Evolutionary conservation across 2,888 invertebrate genomes (phyloP).

Genomic region (Mythimna ferrago): DNA sequence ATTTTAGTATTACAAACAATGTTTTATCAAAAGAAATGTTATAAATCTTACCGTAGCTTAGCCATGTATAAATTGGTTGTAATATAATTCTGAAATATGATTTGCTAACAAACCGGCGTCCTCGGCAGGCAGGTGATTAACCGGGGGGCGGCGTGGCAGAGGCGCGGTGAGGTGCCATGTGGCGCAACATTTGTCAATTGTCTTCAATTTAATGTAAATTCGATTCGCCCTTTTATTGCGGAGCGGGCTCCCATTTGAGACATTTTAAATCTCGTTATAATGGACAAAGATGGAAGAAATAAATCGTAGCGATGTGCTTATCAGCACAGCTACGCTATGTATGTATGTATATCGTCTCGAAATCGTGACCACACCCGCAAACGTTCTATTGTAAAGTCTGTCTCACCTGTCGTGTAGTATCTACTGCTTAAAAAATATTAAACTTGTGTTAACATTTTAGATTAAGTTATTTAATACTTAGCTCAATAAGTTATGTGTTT

Average conservation of each 20-base stretch:
- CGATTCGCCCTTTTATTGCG: constrained; percentile 31
- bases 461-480: no score
- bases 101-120: constrained; percentile 25
- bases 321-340: not conserved
- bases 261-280: constrained; percentile 27
- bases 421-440: not conserved
- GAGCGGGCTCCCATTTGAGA: constrained; percentile 23
- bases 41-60: not conserved
- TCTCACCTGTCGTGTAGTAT: no score
- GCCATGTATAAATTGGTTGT: constrained; percentile 30
- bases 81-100: constrained; percentile 48
- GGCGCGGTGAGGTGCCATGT: constrained; percentile 6
- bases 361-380: no score
- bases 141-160: not conserved
- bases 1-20: not conserved
- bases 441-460: no score
- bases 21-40: constrained; percentile 5
- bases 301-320: not conserved
- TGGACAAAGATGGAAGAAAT: constrained; percentile 6
- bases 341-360: not conserved
- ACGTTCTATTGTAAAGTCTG: no score
- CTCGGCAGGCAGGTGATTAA: constrained; percentile 44
- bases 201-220: constrained; percentile 54
- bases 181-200: constrained; percentile 52
- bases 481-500: no score